Evolutionary conservation across 2,888 invertebrate genomes (phyloP).

Genomic region (Lepidocyrtoides sp.): DNA sequence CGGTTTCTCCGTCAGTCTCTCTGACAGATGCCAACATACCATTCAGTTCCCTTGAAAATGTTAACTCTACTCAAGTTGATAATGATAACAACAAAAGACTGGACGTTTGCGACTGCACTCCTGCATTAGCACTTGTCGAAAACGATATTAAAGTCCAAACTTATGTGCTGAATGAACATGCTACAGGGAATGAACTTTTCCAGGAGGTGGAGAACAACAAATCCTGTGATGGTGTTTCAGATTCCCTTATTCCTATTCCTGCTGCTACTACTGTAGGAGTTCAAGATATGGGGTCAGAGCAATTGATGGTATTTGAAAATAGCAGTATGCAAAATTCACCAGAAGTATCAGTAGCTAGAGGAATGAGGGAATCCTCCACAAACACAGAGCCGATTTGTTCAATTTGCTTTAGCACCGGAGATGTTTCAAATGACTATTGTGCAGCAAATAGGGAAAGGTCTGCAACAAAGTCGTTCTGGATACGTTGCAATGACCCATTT

Average conservation of each 20-base stretch:
- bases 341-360: background rate
- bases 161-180: no score
- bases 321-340: background rate
- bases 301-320: background rate
- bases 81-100: no score
- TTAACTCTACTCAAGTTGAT: no score
- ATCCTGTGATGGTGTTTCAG: no score
- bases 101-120: no score
- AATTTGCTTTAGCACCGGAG: conserved; percentile 47
- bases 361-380: conserved; percentile 34
- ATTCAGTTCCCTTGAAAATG: no score
- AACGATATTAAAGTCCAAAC: no score
- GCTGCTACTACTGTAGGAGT: background rate
- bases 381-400: conserved; percentile 80
- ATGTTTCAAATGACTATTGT: background rate
- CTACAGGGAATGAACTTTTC: no score
- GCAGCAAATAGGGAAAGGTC: background rate
- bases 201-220: background rate
- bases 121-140: no score
- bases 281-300: background rate
- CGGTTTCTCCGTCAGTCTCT: no score
- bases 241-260: no score
- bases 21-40: no score
- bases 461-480: conserved; percentile 75
- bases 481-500: conserved; percentile 83